Base-by-base conservation (phyloP, 2,113 vertebrate genomes). In the Sphyrna mokarran region DNA sequence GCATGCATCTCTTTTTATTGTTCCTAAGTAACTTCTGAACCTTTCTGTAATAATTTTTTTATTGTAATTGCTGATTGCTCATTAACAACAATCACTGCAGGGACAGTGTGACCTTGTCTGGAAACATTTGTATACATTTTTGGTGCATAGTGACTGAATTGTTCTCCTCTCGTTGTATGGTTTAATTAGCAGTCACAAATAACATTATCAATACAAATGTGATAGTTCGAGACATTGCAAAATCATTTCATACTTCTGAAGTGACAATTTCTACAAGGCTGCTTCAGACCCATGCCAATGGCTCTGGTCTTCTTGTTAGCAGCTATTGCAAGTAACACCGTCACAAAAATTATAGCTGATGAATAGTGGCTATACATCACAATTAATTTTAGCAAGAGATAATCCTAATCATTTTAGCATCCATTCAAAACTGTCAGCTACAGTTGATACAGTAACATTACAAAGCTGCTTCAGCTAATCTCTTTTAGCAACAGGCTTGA, bases 361-460 rank as follows among this genome's bases (percentile, higher is more conserved):
- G 66, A 94, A 70, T 70, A 43, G n/a, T 94, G 93, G 66, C 37
- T 26, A 94, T 94, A 70, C 66, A 70, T 70, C 66, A 69, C 93
- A 94, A 94, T 94, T 94, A 94, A 94, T 43, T 94, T 70, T 43
- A 69, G 66, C 66, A 37, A 94, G 37, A 70, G 66, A 94, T 94
- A 72, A 94, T 70, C 37, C 93, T 11, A 70, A 48, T 70, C 40
- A 94, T 94, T 94, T 94, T 94, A 69, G 68, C 66, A 94, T 94
- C 20, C 66, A 94, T 94, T 94, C 18, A 43, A 43, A 72, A 40
- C 37, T 94, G 93, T 94, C 93, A 94, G 18, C 37, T 70, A 20
- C 66, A 69, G 33, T 94, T 70, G 66, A 94, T 70, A 40, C 93
- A 43, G 63, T n/a, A 43, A 48, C 68, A 70, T 70, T 43, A 70